Evolutionary conservation across 1,140 invertebrate species (phyloP).

Genomic region (Chrysopa pallens): DNA sequence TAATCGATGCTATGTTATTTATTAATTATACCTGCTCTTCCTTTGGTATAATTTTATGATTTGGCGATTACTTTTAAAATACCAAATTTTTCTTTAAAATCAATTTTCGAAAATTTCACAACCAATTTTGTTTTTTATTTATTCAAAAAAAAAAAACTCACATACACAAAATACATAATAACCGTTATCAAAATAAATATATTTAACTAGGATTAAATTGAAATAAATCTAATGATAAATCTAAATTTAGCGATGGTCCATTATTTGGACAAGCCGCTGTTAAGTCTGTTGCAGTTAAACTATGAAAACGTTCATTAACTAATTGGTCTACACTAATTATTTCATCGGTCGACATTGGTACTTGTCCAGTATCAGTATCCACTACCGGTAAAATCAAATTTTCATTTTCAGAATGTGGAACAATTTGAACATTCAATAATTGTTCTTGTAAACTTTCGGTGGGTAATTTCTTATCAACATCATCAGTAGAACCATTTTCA

Average conservation of each 20-base stretch:
- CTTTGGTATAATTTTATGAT: too few relatives aligned
- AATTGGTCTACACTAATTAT: neutral
- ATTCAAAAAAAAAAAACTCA: too few relatives aligned
- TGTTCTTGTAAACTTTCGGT: neutral
- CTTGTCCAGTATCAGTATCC: neutral
- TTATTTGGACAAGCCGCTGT: neutral
- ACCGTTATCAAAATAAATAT: too few relatives aligned
- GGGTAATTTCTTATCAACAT: neutral
- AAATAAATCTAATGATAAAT: slow-evolving; percentile 1
- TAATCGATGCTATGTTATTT: too few relatives aligned
- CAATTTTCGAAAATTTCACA: too few relatives aligned
- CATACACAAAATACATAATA: too few relatives aligned
- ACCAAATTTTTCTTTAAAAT: too few relatives aligned
- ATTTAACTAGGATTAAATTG: slow-evolving; percentile 1
- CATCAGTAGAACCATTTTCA: neutral
- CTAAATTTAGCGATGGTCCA: neutral
- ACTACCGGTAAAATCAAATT: neutral
- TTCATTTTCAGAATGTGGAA: neutral
- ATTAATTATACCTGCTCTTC: too few relatives aligned
- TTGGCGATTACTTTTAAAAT: too few relatives aligned
- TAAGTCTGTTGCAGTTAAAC: neutral
- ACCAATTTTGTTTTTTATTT: too few relatives aligned
- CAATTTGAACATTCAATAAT: neutral
- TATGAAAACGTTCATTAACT: neutral
- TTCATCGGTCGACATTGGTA: neutral